Base-by-base conservation (phyloP, 2,888 invertebrate species). In the Ichneumoninae sp. region DNA sequence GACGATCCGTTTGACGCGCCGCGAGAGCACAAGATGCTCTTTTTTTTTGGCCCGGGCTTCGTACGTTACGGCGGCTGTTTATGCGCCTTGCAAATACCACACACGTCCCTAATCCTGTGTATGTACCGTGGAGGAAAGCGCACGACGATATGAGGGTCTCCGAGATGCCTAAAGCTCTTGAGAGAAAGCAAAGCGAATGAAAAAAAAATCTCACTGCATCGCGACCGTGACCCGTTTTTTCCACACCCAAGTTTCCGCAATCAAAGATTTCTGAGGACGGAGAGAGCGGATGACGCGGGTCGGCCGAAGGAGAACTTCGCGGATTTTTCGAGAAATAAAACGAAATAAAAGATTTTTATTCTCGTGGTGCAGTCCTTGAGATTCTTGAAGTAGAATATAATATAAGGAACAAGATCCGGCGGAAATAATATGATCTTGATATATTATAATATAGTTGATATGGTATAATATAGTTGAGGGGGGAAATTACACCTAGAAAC, bases 1-100 rank as follows among this genome's bases (percentile, higher is more conserved):
- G 71, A 82, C 76, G 76, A 71, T 77, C 47, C 47, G 76, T 71
- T 77, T 71, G 65, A 71, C 76, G 66, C 70, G 33, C 65, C 62
- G 65, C 77, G 22, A 50, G 19, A 19, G 30, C 47, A 33, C 47
- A 10, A 66, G 76, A 71, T 44, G 65, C 54, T 57, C 62, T 47
- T 47, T 60, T 57, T 57, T 33, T 65, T 62, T 70, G 13, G 26
- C 3, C 26, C 5, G 1, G 60, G 13, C 6, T 30, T 30, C 4
- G 13, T 30, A 26, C 16, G 60, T 26, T 60, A 6, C 13, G 57
- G 30, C 52, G 16, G 47, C 65, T 62, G 36, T 10, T 40, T 40
- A 10, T 36, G 44, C 19, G 10, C 4, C 19, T 19, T 7, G 47
- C 40, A 40, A 40, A 40, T 40, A 40, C 8, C 40, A 2, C 40